phyloP scores from a whole-genome alignment of 2,113 vertebrate species.

The Anarhynchus alexandrinus region DNA sequence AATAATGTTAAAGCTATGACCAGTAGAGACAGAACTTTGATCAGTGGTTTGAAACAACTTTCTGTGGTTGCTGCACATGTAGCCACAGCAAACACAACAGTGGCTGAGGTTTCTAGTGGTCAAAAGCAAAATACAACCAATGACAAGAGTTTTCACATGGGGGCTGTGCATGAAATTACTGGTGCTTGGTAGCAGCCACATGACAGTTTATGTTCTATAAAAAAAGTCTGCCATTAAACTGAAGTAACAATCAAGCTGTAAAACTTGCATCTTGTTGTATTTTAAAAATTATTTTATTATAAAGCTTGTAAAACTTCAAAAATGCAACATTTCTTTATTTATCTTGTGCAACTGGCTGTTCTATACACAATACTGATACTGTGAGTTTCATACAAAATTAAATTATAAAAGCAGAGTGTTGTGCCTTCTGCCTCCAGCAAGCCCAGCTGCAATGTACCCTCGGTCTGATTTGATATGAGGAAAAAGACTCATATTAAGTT shows the following conservation, averaged over 20 bases:
- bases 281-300: not conserved
- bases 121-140: constrained; percentile 12
- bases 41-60: constrained; percentile 12
- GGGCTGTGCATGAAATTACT: not conserved
- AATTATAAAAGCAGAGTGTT: not conserved
- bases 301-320: not conserved
- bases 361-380: not conserved
- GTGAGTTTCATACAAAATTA: not conserved
- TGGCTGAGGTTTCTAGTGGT: not conserved
- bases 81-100: constrained; percentile 42
- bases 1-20: not conserved
- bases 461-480: not conserved
- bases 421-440: not conserved
- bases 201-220: not conserved
- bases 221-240: not conserved
- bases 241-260: not conserved
- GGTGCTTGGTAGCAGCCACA: not conserved
- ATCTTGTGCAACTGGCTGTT: not conserved
- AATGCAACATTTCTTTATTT: not conserved
- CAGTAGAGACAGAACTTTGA: constrained; percentile 17
- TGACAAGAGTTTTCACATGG: not conserved
- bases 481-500: not conserved
- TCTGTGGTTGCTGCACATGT: constrained; percentile 3
- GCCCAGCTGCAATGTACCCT: not conserved
- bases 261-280: not conserved